phyloP scores from a whole-genome alignment of 2,888 invertebrate genomes.

The Sarcophaga carnaria region DNA sequence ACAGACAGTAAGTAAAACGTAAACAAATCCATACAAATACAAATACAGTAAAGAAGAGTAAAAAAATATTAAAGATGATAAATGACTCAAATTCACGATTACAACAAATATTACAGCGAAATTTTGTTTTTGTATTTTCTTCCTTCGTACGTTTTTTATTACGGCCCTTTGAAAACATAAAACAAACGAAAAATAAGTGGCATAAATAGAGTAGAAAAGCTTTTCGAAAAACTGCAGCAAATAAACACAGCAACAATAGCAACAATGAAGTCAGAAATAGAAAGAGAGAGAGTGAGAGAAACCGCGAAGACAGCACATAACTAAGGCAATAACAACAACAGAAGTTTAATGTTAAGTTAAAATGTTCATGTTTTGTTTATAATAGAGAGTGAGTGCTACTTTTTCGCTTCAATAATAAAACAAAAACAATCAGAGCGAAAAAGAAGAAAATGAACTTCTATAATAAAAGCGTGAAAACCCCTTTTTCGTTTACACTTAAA shows the following conservation, averaged over 20 bases:
- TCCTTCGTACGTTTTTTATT: no score
- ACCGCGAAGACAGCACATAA: no score
- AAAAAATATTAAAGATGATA: conserved; percentile 54
- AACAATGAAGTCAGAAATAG: no score
- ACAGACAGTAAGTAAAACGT: no score
- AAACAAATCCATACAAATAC: background rate
- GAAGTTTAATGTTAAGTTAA: background rate
- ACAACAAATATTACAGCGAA: conserved; percentile 25
- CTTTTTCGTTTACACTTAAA: no score
- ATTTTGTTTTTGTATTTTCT: background rate
- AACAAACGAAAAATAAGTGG: background rate
- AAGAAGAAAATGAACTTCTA: background rate
- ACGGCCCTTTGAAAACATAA: background rate
- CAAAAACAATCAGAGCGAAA: background rate
- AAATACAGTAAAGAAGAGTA: conserved; percentile 2
- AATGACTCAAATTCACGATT: conserved; percentile 56
- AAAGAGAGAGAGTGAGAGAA: no score
- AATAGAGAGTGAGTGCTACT: conserved; percentile 47
- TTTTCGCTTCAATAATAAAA: conserved; percentile 37
- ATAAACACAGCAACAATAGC: no score
- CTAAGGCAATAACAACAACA: no score
- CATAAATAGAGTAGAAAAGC: no score
- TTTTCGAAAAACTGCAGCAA: no score
- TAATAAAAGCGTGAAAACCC: no score
- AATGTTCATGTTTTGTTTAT: conserved; percentile 57